Conservation (phyloP, 2,888 invertebrate species). For the Scelioninae gen. 1 region DNA sequence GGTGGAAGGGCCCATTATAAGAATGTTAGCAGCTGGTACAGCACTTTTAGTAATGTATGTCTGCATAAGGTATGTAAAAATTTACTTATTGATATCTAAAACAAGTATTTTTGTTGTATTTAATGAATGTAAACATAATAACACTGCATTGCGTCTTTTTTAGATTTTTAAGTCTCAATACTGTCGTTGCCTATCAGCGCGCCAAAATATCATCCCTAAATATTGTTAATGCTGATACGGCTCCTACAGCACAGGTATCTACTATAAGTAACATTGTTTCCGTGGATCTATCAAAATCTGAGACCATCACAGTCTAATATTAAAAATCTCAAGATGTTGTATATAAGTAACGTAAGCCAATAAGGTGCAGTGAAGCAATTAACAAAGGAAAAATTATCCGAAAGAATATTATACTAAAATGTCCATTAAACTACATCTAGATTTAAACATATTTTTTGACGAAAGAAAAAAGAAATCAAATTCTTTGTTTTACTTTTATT, state of each 20-base stretch:
- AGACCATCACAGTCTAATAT: slow-evolving; percentile 56
- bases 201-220: slow-evolving; percentile 94
- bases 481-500: neutral
- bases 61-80: slow-evolving; percentile 89
- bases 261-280: slow-evolving; percentile 86
- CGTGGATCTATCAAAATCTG: slow-evolving; percentile 82
- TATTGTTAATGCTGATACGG: slow-evolving; percentile 86
- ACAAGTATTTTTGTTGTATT: too few species aligned
- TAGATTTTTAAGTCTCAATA: slow-evolving; percentile 94
- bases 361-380: slow-evolving; percentile 26
- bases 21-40: slow-evolving; percentile 92
- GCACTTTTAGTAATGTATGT: slow-evolving; percentile 93
- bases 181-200: slow-evolving; percentile 94
- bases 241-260: slow-evolving; percentile 79
- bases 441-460: slow-evolving; percentile 12
- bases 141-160: too few species aligned
- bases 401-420: slow-evolving; percentile 7
- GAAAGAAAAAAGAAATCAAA: neutral
- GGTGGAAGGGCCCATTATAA: slow-evolving; percentile 90
- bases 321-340: slow-evolving; percentile 18
- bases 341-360: slow-evolving; percentile 32
- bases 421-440: slow-evolving; percentile 14
- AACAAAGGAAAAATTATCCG: slow-evolving; percentile 1
- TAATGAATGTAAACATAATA: too few species aligned
- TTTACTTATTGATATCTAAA: slow-evolving; percentile 22